Evolutionary conservation across 2,888 invertebrate species (phyloP).

Genomic region (Macrophya annulata): DNA sequence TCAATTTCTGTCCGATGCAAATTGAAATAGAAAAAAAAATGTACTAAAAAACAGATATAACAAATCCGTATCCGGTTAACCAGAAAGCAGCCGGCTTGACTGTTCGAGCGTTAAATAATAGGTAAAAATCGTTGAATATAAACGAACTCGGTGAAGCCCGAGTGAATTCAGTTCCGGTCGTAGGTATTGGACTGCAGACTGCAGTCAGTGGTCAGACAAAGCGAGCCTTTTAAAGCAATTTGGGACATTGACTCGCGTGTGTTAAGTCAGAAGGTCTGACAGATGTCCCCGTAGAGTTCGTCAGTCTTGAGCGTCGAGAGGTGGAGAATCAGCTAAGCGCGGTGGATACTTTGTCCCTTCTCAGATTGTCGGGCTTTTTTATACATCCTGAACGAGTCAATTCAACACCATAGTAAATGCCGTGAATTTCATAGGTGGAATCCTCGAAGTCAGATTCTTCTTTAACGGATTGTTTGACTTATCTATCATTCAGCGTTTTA

Average conservation of each 20-base stretch:
- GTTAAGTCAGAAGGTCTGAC: conserved; percentile 58
- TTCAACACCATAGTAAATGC: conserved; percentile 66
- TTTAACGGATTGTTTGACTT: conserved; percentile 10
- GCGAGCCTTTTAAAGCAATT: conserved; percentile 52
- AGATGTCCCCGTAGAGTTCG: conserved; percentile 68
- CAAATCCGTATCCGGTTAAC: not conserved
- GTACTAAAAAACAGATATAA: not conserved
- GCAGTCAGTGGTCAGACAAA: conserved; percentile 37
- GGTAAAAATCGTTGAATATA: conserved; percentile 39
- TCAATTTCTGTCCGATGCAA: not conserved
- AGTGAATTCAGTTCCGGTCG: conserved; percentile 35
- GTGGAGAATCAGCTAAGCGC: conserved; percentile 52
- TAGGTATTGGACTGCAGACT: not conserved
- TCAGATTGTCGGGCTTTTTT: conserved; percentile 60
- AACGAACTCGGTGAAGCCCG: conserved; percentile 14
- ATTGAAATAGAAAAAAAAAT: not conserved
- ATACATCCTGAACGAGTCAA: conserved; percentile 70
- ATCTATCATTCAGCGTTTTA: not conserved
- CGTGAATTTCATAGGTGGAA: conserved; percentile 6
- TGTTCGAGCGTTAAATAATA: conserved; percentile 30
- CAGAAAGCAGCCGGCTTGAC: conserved; percentile 6
- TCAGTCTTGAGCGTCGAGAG: conserved; percentile 63
- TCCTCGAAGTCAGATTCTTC: not conserved
- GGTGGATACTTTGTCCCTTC: conserved; percentile 44
- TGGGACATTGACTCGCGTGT: conserved; percentile 52